These are phyloP conservation scores for Lycocorax pyrrhopterus DNA, from an alignment of 2,113 vertebrate genomes.

Conservation along the genomic window DNA sequence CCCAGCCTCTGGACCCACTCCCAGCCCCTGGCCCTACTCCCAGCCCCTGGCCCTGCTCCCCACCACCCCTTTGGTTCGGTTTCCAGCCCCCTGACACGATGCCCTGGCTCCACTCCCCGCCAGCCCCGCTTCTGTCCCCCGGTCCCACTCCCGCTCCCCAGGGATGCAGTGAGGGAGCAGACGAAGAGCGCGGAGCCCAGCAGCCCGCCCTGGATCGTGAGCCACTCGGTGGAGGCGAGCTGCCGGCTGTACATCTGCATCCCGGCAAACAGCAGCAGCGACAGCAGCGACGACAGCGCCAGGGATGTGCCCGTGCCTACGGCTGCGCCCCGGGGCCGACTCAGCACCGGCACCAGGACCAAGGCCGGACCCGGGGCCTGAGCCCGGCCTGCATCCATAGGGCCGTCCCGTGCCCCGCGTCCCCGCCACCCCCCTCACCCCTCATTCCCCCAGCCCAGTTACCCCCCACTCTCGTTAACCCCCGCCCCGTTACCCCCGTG, in stretches of 20 bases:
- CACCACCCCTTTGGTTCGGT: rapidly evolving
- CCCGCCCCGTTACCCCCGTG: no score
- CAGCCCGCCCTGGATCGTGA: conserved; percentile 92
- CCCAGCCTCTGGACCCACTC: neutral
- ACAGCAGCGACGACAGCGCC: conserved; percentile 88
- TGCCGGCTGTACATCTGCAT: conserved; percentile 98
- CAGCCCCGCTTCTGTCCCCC: neutral
- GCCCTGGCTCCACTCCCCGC: neutral
- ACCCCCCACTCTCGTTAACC: neutral
- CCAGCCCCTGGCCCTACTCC: neutral
- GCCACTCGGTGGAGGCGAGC: conserved; percentile 90
- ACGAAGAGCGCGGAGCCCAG: conserved; percentile 90
- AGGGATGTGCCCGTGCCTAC: conserved; percentile 90
- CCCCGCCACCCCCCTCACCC: no score
- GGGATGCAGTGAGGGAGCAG: conserved; percentile 94
- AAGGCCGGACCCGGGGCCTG: no score
- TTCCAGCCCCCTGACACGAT: neutral
- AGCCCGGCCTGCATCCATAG: neutral
- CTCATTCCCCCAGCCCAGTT: neutral
- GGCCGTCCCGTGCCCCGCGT: neutral
- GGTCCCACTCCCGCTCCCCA: neutral
- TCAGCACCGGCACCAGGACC: neutral
- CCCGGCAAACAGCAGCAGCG: conserved; percentile 91
- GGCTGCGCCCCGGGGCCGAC: conserved; percentile 43
- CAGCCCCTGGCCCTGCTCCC: no score